Evolutionary conservation across 1,140 invertebrate species (phyloP).

Genomic region (Pseudomyrmex flavicornis): DNA sequence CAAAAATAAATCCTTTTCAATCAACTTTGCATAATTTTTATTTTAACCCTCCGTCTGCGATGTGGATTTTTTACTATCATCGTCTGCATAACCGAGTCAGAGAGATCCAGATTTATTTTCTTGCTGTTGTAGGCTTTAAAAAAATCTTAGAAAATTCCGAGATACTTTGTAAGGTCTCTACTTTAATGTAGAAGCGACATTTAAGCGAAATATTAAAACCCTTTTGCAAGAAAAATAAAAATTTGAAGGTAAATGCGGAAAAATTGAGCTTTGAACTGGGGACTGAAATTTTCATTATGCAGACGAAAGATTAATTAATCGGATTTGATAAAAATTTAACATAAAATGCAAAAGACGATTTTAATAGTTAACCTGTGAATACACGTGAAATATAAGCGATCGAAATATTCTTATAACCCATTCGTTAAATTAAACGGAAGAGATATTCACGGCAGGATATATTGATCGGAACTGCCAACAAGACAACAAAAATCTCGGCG

Average conservation of each 20-base stretch:
- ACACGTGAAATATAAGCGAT: background rate
- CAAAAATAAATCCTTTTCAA: background rate
- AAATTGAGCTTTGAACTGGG: background rate
- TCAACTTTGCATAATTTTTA: background rate
- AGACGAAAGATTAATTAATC: too few species aligned
- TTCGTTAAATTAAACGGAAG: background rate
- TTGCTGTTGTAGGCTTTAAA: too few species aligned
- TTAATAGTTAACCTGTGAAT: background rate
- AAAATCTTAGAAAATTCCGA: too few species aligned
- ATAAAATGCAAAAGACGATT: background rate
- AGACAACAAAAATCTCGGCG: slow-evolving; percentile 16
- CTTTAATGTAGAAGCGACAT: too few species aligned
- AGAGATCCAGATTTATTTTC: too few species aligned
- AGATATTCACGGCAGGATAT: background rate
- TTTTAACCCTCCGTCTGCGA: background rate
- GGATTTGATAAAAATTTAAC: background rate
- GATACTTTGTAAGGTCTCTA: too few species aligned
- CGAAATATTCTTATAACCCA: background rate
- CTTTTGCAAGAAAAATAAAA: too few species aligned
- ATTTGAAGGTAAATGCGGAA: too few species aligned
- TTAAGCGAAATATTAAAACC: too few species aligned
- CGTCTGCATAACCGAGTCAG: too few species aligned
- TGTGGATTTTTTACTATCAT: background rate
- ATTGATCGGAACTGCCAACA: background rate
- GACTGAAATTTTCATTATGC: too few species aligned